These are phyloP conservation scores for Microctonus aethiopoides DNA, from an alignment of 2,888 invertebrate genomes.

Conservation along the genomic window DNA sequence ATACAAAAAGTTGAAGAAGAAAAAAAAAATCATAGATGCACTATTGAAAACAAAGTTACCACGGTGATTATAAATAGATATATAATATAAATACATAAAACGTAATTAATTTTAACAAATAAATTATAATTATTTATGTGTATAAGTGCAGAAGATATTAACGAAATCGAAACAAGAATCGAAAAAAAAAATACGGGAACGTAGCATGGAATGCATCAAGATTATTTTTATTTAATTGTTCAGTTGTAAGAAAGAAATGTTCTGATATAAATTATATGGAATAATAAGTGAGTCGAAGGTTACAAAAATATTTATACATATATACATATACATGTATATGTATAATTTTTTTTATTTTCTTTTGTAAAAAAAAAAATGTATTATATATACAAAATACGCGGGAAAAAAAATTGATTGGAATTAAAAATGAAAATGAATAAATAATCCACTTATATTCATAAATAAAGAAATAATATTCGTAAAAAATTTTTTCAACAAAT, in stretches of 20 bases:
- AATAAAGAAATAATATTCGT: not conserved
- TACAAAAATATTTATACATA: constrained; percentile 3
- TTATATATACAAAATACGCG: too few relatives aligned
- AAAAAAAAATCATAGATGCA: not conserved
- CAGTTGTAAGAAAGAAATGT: constrained; percentile 12
- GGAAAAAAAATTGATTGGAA: not conserved
- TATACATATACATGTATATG: not conserved
- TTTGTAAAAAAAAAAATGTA: not conserved
- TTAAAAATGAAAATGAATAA: not conserved
- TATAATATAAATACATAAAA: constrained; percentile 8
- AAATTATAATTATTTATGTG: constrained; percentile 24
- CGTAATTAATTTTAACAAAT: not conserved
- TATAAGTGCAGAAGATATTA: not conserved
- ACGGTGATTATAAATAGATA: constrained; percentile 17
- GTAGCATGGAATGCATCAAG: constrained; percentile 23
- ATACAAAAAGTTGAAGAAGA: not conserved
- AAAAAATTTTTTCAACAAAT: too few relatives aligned
- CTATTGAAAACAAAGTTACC: constrained; percentile 16
- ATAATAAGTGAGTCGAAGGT: constrained; percentile 12
- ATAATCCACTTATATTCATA: not conserved
- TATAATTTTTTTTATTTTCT: not conserved
- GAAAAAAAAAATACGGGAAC: too few relatives aligned
- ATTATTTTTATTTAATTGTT: constrained; percentile 20
- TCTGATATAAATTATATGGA: constrained; percentile 25
- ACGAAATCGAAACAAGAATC: not conserved